Evolutionary conservation across 1,140 invertebrate species (phyloP), one percentile per base, ranked within the genome.

Genomic region (Camponotus floridanus): DNA sequence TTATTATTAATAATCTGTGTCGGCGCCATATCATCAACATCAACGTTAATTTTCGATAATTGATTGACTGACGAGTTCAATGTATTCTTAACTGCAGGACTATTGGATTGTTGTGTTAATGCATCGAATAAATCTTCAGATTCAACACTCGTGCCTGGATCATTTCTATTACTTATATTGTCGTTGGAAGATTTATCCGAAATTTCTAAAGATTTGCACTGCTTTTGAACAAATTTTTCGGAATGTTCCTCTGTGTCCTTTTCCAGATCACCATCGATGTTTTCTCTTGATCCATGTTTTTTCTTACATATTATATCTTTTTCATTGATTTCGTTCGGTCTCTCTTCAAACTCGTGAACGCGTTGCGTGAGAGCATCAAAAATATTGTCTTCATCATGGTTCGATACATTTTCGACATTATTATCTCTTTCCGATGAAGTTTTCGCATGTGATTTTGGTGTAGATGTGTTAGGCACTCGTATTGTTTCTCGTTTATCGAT

Each of bases 81-180:
- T 4, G 8, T 45, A 39, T 76, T 0, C 7, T 67, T 39, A 0
- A 13, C 18, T 0, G 13, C 1, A 51, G 3, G 11, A 31, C n/a
- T 15, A 9, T 76, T 55, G 15, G 86, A 6, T 5, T 67, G 36
- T 76, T 93, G 92, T 8, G 92, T 93, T 6, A 57, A 76, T 18
- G 31, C 51, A 15, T 91, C 68, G 21, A 90, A 90, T n/a, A 91
- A 36, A 64, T 92, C 86, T 0, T 90, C 90, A 5, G 90, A 91
- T 15, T 91, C 90, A 9, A 64, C n/a, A 4, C 76, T 84, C 9
- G 76, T 67, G 15, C 48, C 39, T 51, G 21, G 21, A 42, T 79
- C 71, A 48, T 64, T 71, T 26, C 11, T 91, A 33, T 21, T 33
- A 68, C 21, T 67, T 57, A 42, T 51, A 48, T 39, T 76, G 21